These are phyloP conservation scores for Rousettus leschenaultii DNA, from an alignment of 2,113 vertebrate species.

Conservation along the genomic window DNA sequence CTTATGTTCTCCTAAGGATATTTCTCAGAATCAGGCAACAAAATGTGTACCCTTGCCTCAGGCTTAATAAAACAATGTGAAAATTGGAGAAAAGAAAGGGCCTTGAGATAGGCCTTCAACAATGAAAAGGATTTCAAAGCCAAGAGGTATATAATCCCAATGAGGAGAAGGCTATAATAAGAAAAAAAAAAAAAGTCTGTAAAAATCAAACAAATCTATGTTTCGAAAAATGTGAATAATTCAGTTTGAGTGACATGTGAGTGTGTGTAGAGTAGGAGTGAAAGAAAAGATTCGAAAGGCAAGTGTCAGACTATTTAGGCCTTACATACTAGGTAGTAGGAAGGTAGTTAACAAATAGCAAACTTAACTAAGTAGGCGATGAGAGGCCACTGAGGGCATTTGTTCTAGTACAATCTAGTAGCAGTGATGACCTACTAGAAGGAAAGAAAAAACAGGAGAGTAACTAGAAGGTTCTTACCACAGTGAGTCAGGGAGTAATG, in stretches of 20 bases:
- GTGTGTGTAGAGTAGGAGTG: background rate
- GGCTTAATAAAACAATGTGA: background rate
- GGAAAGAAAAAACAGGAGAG: background rate
- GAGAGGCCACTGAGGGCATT: background rate
- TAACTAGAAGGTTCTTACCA: background rate
- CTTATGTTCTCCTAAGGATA: background rate
- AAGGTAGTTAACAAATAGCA: background rate
- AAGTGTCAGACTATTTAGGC: background rate
- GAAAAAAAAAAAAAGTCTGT: background rate
- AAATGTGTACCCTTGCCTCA: background rate
- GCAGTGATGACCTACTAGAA: background rate
- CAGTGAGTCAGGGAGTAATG: background rate
- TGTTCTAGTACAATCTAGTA: background rate
- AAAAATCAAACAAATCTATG: background rate
- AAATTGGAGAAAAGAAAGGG: background rate
- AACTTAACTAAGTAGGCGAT: background rate
- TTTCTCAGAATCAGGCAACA: background rate
- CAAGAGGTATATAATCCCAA: background rate
- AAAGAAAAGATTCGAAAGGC: background rate
- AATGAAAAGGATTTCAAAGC: background rate
- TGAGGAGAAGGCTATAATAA: background rate
- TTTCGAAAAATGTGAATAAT: background rate
- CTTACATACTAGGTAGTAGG: background rate
- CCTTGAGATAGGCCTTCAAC: background rate
- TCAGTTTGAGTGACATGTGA: background rate